phyloP scores from a whole-genome alignment of 2,113 vertebrate species.

The Meleagris gallopavo region DNA sequence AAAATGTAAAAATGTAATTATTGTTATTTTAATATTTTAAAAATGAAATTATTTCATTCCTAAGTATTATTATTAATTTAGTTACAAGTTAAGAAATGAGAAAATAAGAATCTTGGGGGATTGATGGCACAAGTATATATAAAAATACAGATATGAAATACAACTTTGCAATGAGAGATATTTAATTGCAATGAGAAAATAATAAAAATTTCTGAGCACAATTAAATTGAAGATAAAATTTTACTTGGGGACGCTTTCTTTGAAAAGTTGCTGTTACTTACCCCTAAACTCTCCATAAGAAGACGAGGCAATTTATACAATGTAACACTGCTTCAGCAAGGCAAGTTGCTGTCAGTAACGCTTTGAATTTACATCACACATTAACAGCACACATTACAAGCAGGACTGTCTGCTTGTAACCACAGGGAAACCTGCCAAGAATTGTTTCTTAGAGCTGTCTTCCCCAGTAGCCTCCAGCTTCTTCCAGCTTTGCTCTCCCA shows the following conservation, averaged over 20 bases:
- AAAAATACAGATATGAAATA: neutral
- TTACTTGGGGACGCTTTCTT: neutral
- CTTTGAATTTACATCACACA: neutral
- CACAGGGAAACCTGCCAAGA: neutral
- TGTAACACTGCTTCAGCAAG: neutral
- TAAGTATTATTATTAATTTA: neutral
- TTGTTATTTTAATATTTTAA: neutral
- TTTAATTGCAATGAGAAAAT: neutral
- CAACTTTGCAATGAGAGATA: neutral
- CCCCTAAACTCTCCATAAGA: neutral
- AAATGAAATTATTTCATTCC: neutral
- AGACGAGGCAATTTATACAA: neutral
- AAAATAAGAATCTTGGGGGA: neutral
- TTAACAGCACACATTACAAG: no score
- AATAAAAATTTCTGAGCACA: neutral
- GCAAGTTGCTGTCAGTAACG: neutral
- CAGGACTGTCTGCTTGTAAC: neutral
- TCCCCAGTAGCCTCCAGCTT: neutral
- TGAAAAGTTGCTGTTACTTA: neutral
- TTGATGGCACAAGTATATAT: neutral
- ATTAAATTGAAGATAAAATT: neutral
- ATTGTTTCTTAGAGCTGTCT: fast-evolving
- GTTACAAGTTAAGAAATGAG: neutral
- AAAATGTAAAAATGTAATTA: neutral
- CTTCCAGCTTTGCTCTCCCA: neutral